Evolutionary conservation across 2,113 vertebrate species (phyloP).

Genomic region (Herpetotheres cachinnans): DNA sequence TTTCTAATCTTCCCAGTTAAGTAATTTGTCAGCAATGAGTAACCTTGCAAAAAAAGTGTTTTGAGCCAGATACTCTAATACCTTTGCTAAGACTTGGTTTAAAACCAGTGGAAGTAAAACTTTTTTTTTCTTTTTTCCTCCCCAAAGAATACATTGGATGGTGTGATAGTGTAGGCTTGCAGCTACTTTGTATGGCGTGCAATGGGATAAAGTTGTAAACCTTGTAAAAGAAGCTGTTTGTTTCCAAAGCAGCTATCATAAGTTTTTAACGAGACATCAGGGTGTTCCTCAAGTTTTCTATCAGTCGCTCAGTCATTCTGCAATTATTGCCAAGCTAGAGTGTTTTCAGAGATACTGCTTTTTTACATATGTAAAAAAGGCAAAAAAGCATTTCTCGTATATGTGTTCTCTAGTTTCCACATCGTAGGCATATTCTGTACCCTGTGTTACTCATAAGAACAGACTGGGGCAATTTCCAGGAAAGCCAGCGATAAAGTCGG

Average conservation of each 20-base stretch:
- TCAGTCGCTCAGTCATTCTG: not conserved
- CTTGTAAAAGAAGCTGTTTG: not conserved
- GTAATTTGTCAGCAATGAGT: not conserved
- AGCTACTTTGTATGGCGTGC: not conserved
- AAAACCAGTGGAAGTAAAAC: not conserved
- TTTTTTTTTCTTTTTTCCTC: not conserved
- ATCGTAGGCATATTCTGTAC: fast-evolving
- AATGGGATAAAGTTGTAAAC: not conserved
- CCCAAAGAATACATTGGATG: not conserved
- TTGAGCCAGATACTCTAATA: not conserved
- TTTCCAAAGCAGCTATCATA: not conserved
- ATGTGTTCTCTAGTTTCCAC: not conserved
- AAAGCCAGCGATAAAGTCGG: not conserved
- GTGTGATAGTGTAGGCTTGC: not conserved
- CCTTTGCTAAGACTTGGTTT: not conserved
- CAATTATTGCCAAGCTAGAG: not conserved
- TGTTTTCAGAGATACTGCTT: not conserved
- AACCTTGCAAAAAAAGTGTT: not conserved
- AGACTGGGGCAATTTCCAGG: not conserved
- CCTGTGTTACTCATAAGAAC: not conserved
- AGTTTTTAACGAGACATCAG: not conserved
- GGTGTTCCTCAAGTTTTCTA: not conserved
- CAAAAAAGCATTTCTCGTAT: fast-evolving
- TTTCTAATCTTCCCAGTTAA: not conserved
- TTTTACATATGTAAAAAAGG: not conserved